Conservation (phyloP, 2,113 vertebrate genomes). For the Pomatostomus ruficeps region DNA sequence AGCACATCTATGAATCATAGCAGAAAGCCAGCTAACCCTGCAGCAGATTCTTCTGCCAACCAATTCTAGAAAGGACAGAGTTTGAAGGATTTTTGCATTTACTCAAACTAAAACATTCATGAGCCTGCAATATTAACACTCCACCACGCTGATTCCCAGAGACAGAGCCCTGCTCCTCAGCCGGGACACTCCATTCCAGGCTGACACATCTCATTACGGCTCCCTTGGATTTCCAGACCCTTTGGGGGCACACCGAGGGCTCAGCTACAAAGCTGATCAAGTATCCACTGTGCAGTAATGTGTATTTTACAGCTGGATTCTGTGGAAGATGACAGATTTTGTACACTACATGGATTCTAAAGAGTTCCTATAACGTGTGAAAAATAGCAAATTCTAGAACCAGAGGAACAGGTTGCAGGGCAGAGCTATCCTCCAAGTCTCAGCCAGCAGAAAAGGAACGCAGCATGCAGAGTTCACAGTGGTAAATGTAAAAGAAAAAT, state of each 20-base stretch:
- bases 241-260: neutral
- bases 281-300: neutral
- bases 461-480: neutral
- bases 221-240: neutral
- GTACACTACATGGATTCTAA: neutral
- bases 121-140: slow-evolving; percentile 18
- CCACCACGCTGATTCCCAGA: neutral
- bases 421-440: neutral
- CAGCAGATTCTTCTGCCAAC: neutral
- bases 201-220: neutral
- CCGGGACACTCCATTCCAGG: neutral
- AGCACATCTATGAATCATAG: neutral
- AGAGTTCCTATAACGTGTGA: neutral
- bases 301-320: neutral
- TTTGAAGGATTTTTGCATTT: slow-evolving; percentile 28
- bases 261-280: neutral
- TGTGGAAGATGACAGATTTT: neutral
- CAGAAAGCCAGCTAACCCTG: neutral
- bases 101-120: slow-evolving; percentile 33
- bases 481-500: neutral
- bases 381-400: neutral
- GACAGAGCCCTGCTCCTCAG: neutral
- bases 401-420: neutral
- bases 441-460: neutral
- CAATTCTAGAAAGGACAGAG: neutral